Conservation (phyloP, 2,888 invertebrate genomes). For the Nomada hirtipes region DNA sequence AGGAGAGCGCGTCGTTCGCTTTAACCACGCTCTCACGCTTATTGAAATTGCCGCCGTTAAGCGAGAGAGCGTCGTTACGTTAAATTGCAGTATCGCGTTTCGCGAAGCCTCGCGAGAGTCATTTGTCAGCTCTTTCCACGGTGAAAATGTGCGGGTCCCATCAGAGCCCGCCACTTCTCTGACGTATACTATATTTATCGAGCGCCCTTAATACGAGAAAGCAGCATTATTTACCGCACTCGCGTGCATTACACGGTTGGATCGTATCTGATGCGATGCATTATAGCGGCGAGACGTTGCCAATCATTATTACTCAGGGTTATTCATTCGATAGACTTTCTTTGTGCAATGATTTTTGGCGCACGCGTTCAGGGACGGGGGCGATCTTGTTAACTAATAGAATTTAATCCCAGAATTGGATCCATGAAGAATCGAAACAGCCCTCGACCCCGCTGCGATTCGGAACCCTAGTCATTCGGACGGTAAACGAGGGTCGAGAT, state of each 20-base stretch:
- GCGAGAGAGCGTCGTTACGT: slow-evolving; percentile 13
- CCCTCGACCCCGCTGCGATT: too few species aligned
- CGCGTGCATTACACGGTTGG: slow-evolving; percentile 20
- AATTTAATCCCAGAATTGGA: too few species aligned
- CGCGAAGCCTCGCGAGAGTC: slow-evolving; percentile 43
- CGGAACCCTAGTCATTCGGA: too few species aligned
- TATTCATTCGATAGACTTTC: too few species aligned
- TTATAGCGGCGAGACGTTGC: slow-evolving; percentile 15
- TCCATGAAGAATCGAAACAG: too few species aligned
- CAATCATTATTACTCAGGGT: too few species aligned
- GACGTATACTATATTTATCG: slow-evolving; percentile 53
- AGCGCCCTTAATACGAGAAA: slow-evolving; percentile 34
- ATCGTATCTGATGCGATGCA: slow-evolving; percentile 22
- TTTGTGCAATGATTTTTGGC: not conserved
- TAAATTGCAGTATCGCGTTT: slow-evolving; percentile 28
- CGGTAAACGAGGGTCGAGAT: not conserved
- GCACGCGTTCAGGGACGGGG: not conserved
- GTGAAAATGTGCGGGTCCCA: not conserved
- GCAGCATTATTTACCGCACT: slow-evolving; percentile 45
- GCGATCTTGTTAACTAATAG: too few species aligned
- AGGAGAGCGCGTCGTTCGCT: not conserved
- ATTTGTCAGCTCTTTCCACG: slow-evolving; percentile 43
- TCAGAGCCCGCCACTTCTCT: not conserved
- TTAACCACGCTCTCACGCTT: slow-evolving; percentile 9
- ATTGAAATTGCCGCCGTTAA: slow-evolving; percentile 10